A percentile compares a stretch with the other conserved stretches of the same genome.
phyloP scores from a whole-genome alignment of 2,113 vertebrate genomes.

The Capricornis sumatraensis region DNA sequence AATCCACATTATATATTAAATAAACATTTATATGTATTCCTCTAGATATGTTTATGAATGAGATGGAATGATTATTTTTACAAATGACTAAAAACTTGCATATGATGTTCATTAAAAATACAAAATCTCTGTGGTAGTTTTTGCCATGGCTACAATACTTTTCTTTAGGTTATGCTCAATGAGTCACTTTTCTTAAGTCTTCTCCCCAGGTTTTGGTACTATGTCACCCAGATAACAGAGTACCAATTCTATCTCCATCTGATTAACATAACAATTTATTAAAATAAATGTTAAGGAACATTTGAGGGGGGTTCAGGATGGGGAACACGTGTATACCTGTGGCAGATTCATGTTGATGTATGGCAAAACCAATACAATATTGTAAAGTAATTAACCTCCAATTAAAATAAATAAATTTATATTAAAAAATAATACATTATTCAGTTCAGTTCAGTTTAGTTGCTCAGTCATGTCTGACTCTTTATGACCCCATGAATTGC shows the following conservation, averaged over 20 bases:
- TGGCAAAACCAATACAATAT: too few species aligned
- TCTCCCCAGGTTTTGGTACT: background rate
- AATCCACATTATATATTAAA: background rate
- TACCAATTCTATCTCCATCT: conserved; percentile 14
- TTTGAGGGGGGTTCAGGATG: background rate
- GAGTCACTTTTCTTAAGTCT: conserved; percentile 2
- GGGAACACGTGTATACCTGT: too few species aligned
- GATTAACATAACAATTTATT: conserved; percentile 15
- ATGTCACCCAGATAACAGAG: background rate
- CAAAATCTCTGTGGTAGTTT: background rate
- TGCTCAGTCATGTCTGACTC: too few species aligned
- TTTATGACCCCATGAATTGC: too few species aligned
- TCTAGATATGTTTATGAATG: background rate
- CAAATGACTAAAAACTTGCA: background rate
- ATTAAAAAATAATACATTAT: background rate
- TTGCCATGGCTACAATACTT: background rate
- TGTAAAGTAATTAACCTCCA: too few species aligned
- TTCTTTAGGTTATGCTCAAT: background rate
- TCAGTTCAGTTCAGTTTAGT: background rate
- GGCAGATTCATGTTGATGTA: too few species aligned
- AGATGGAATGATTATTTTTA: background rate
- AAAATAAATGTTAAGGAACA: background rate
- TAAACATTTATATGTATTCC: background rate
- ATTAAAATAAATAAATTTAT: too few species aligned
- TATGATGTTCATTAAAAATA: background rate